Evolutionary conservation across 2,113 vertebrate species (phyloP), one percentile per base, ranked within the genome.

Genomic region (Okapia johnstoni): DNA sequence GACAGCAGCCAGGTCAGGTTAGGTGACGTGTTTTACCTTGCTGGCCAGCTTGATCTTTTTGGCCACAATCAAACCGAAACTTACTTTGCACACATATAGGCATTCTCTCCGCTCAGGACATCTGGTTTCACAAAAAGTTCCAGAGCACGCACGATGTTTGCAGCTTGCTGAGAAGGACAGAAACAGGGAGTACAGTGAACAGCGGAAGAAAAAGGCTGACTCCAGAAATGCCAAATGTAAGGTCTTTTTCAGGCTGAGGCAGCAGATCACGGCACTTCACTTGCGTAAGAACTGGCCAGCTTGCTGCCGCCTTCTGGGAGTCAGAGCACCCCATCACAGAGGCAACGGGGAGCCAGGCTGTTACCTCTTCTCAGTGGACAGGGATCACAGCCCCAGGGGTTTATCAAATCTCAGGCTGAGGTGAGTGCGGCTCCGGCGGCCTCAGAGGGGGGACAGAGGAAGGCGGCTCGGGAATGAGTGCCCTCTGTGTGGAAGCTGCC

Each of bases 11-110:
- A 7, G 0, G 26, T 0, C 3, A 6, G 70, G 33, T 9, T 8
- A 9, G 55, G 61, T 2, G 30, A 17, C 43, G 13, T 4, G 2
- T 13, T 16, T 5, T 33, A 5, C 16, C 33, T 2, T 23, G 85
- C 83, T 2, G 26, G 9, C 50, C 0, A 0, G 28, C 11, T 1
- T 16, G 36, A 2, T 4, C 63, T 16, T 14, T 12, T 2, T 3
- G 13, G 13, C 79, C 43, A 6, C 0, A 14, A 83, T 66, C 54
- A 23, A 21, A 8, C 28, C 0, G 13, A 12, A 5, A 98, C 99
- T 99, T 98, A 99, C 99, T 98, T 99, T 85, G 99, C 99, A 95
- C 99, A 99, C 99, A 99, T 99, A 98, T 99, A 99, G 88, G 99
- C 99, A 0, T 99, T 99, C 94, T 99, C 99, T 28, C 99, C 99